Base-by-base conservation (phyloP, 2,797 vertebrate species). In the Dallia pectoralis region DNA sequence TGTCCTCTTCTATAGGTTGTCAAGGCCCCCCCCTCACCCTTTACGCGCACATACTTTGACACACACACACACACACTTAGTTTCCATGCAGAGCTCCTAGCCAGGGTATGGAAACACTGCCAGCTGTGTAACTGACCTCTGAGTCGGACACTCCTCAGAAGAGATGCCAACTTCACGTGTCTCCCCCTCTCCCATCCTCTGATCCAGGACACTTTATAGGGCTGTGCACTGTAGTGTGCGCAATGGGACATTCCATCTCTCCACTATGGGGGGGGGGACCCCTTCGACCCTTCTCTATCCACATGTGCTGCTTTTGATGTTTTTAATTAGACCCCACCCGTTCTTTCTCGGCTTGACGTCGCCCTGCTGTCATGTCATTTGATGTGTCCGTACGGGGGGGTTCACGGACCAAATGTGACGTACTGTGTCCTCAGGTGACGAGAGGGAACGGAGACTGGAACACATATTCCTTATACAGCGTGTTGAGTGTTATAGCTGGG, bases 281-380 rank as follows among this genome's bases (percentile, higher is more conserved):
- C 81, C 56, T 3, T 47, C 77, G 84, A 86, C 69, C 69, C 69
- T 16, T 71, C 67, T 74, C 51, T 51, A 70, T 84, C 72, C 83
- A 84, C 85, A 81, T 82, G 79, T 74, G 70, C 73, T 8, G 53
- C 40, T 82, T 90, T 87, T 91, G 85, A 88, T 87, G 82, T 85
- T 82, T 74, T 71, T 48, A 67, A 63, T 79, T 66, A 2, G 1
- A 65, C 84, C 83, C 81, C 82, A 72, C 84, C 87, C 81, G 71
- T 51, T 81, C 67, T 74, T 85, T 83, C 78, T 81, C 85, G 86
- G 84, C 81, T 83, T 83, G 84, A 83, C 22, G 48, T 85, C 74
- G 70, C 62, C 53, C 76, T 69, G 75, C 25, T 77, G 71, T 83
- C 75, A 73, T 70, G 30, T 83, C 75, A 73, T 70, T n/a, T 62